These are phyloP conservation scores for rabbit (Oryctolagus cuniculus) DNA, from an alignment of 2,113 vertebrate species.

Conservation along the genomic window mOryCun1.1 NC_091441.1:26479501-26480000, in stretches of 20 bases:
- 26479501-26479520: no score
- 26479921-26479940: not conserved
- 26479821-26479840: not conserved
- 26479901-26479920: not conserved
- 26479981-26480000: not conserved
- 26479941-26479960: not conserved
- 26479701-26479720: not conserved
- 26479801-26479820: not conserved
- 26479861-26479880: not conserved
- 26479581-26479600: no score
- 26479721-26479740: not conserved
- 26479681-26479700: not conserved
- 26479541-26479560: no score
- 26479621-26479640: not conserved
- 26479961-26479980: not conserved
- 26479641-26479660: not conserved
- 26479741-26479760: not conserved
- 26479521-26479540: no score
- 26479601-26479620: no score
- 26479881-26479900: not conserved
- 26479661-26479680: not conserved
- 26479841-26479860: not conserved
- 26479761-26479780: not conserved
- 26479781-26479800: not conserved
- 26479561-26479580: no score